Base-by-base conservation (phyloP, 2,797 vertebrate species). In the Amphiprion clarkii region DNA sequence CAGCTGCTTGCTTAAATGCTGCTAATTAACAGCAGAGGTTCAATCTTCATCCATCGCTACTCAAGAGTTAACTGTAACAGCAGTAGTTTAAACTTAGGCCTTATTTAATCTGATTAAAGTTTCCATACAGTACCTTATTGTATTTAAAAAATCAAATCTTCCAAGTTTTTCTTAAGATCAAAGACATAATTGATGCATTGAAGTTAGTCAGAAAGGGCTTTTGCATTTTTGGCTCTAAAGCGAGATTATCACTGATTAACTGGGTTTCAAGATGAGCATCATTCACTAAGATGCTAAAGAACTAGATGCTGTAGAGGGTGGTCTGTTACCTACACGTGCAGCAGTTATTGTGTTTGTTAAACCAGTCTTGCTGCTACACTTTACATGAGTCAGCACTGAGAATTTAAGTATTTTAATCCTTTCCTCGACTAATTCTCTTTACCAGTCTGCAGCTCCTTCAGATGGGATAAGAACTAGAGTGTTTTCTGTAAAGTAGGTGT, bases 281-380 rank as follows among this genome's bases (percentile, higher is more conserved):
- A 29, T 4, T 49, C 12, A 56, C 36, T 27, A n/a, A 21, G 19
- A 14, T 61, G 21, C 8, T 11, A 29, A 17, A 29, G 14, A 42
- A 56, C 53, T n/a, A 6, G 10, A 58, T 29, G 23, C 36, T 44
- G 31, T n/a, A 21, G 21, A 51, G 56, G 33, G n/a, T 52, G 33
- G 53, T 33, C 42, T 63, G n/a, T 36, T 23, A 19, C 13, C 40
- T 56, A 23, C 33, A 44, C 33, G 36, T 48, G 42, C 4, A 61
- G 25, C 23, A 57, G 36, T 58, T 44, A 52, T 51, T 65, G 3
- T 46, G 9, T 64, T 39, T 29, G 46, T 60, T 58, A 57, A 62
- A 39, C 17, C 17, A 39, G 27, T 56, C 54, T 64, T 56, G 51
- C 17, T 3, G 17, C 58, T 14, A 44, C 9, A 51, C 4, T 23